Evolutionary conservation across 2,113 vertebrate genomes (phyloP), one percentile per base, ranked within the genome.

Genomic region (Marmota flaviventris): DNA sequence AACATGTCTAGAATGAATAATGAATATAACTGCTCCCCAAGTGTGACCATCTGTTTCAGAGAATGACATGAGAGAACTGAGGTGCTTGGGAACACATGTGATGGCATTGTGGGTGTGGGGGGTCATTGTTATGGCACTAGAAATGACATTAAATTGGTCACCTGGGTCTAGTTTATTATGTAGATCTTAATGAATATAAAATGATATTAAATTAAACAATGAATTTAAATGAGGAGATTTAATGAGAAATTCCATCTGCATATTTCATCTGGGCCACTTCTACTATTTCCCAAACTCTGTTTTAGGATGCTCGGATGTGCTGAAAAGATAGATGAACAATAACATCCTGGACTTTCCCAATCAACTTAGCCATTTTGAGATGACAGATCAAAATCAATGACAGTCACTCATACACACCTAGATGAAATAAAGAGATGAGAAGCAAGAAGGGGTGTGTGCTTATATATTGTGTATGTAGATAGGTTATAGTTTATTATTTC

Each of bases 111-210:
- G 65, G 39, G 56, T 77, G 37, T 37, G n/a, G 58, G 51, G 45
- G n/a, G 34, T 95, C 82, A 96, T 69, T 93, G 39, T 93, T 92
- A 65, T 79, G 32, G 32, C 24, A 96, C 32, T 89, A 89, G 82
- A 96, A 76, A 78, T 97, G 51, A 63, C 87, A 93, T 63, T 61
- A 97, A 92, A 70, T 82, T 95, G 20, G 79, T 93, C 27, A 0
- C 65, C 39, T 77, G 83, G 63, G 79, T 94, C 42, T 98, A 94
- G 65, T 95, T 93, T 86, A 86, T 92, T 97, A 89, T 92, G 63
- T 89, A 97, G 86, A 94, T 97, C 73, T 86, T 96, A 97, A 86
- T 95, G 65, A 58, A 87, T 94, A 85, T 76, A 92, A 97, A 96
- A 95, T 73, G 14, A 95, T 90, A 95, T 91, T 95, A 91, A 94